Evolutionary conservation across 2,797 vertebrate species (phyloP), one percentile per base, ranked within the genome.

Genomic region (Moxostoma hubbsi): DNA sequence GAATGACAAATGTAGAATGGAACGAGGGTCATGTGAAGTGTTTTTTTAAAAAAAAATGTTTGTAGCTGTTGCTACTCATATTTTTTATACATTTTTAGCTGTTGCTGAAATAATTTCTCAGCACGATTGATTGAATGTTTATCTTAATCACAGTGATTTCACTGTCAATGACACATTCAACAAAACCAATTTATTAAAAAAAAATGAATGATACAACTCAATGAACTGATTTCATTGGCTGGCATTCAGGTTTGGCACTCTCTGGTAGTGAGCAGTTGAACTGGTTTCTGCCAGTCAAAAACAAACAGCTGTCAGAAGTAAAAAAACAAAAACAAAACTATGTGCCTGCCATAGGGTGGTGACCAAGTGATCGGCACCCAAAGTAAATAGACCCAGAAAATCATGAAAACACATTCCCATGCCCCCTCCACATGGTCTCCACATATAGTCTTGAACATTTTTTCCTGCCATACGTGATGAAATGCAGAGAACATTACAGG

Each of bases 1-100:
- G 65, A 83, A 57, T 10, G 66, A 61, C 73, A 82, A 74, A 85
- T 51, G 36, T 11, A 67, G 69, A 75, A 24, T 47, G 24, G 75
- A 69, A 50, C 57, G 36, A 66, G 15, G 13, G 43, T 50, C 16
- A 11, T 59, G 71, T 49, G 50, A 55, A 69, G 36, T 36, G 45
- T 15, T 62, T 54, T 5, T 13, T n/a, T n/a, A n/a, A n/a, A n/a
- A n/a, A n/a, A n/a, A n/a, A n/a, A n/a, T 49, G 36, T 12, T 51
- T 66, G n/a, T 9, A 13, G 45, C n/a, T 13, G 10, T 57, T 66
- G 4, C 7, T 10, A 1, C 24, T 12, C 0, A 6, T 64, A 11
- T 74, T 9, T 45, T 24, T 8, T 2, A 7, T 65, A 45, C 18
- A 15, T 7, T 63, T 62, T 62, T 11, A 54, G 5, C 18, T n/a